These are phyloP conservation scores for Phylloscopus whistleri DNA, from an alignment of 2,113 vertebrate species.

Conservation along the genomic window DNA sequence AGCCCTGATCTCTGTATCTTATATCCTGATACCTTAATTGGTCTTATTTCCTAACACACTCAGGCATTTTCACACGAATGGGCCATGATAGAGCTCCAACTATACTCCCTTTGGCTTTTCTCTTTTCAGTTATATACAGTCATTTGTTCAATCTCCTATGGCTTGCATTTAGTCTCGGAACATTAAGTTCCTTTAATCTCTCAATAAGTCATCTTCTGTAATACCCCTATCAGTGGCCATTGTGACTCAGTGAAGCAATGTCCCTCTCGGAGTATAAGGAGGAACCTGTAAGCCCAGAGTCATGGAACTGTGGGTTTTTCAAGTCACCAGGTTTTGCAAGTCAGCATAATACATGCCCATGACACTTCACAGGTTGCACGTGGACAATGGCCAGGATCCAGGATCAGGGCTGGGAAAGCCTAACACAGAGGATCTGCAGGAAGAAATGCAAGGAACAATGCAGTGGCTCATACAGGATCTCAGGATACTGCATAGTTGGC, in stretches of 20 bases:
- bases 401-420: background rate
- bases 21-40: background rate
- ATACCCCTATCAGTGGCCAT: background rate
- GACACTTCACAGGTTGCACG: background rate
- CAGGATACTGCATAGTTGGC: background rate
- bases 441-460: background rate
- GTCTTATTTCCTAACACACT: background rate
- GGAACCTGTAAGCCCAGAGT: background rate
- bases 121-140: background rate
- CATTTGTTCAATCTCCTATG: background rate
- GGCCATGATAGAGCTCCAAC: background rate
- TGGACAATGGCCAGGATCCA: background rate
- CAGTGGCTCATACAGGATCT: background rate
- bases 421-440: background rate
- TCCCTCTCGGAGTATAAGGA: background rate
- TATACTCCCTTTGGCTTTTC: background rate
- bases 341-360: background rate
- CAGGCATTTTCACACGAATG: fast-evolving
- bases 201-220: background rate
- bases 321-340: background rate
- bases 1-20: background rate
- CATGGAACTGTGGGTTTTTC: background rate
- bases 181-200: background rate
- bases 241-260: background rate
- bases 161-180: background rate